phyloP scores from a whole-genome alignment of 2,113 vertebrate species.

The Sylvia atricapilla region DNA sequence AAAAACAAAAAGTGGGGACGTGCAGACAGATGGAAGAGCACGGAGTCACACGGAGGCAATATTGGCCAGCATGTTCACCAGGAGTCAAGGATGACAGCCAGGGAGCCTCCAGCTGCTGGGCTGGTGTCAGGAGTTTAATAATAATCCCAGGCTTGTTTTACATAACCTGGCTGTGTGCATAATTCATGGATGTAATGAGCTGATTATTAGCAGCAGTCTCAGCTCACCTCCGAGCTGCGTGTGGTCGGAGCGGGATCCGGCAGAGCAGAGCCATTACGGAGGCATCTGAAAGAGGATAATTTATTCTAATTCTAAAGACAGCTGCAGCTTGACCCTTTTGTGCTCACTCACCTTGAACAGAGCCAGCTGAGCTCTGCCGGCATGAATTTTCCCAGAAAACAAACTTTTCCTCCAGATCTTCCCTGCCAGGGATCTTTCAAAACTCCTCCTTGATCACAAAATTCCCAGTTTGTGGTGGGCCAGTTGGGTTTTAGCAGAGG shows the following conservation, averaged over 20 bases:
- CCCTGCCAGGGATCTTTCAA: background rate
- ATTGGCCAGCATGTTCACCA: slow-evolving; percentile 38
- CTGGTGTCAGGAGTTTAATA: slow-evolving; percentile 14
- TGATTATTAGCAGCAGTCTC: slow-evolving; percentile 46
- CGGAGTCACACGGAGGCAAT: background rate
- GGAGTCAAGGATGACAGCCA: slow-evolving; percentile 21
- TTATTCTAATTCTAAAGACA: slow-evolving; percentile 40
- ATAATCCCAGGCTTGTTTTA: slow-evolving; percentile 24
- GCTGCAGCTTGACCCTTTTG: slow-evolving; percentile 14
- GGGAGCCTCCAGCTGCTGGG: slow-evolving; percentile 33
- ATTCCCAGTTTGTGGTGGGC: background rate
- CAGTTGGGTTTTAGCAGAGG: background rate
- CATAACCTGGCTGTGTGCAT: slow-evolving; percentile 21
- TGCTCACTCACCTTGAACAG: slow-evolving; percentile 47
- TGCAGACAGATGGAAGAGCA: slow-evolving; percentile 9
- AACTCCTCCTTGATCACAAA: background rate
- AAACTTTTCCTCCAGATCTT: background rate
- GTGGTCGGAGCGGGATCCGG: fast-evolving
- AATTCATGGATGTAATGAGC: slow-evolving; percentile 44
- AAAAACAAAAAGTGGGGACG: background rate
- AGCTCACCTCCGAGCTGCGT: slow-evolving; percentile 7
- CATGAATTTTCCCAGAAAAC: fast-evolving
- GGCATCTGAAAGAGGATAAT: background rate
- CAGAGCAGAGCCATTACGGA: slow-evolving; percentile 11
- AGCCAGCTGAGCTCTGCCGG: background rate